Evolutionary conservation across 1,140 invertebrate genomes (phyloP).

Genomic region (Pteromalus puparum): DNA sequence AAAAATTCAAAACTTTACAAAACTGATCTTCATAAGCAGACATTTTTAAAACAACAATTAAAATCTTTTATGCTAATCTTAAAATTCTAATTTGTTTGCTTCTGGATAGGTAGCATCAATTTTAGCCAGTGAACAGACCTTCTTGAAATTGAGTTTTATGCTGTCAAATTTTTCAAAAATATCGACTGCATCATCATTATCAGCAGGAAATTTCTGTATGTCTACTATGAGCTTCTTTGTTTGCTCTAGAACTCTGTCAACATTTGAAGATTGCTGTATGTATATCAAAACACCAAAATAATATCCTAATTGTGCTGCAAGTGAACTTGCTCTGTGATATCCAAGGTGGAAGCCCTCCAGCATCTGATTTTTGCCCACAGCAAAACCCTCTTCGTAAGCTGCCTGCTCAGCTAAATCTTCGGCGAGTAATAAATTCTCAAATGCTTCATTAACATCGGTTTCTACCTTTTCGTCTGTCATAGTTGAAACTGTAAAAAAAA

Average conservation of each 20-base stretch:
- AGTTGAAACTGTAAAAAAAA: neutral
- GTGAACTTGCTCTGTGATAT: slow-evolving; percentile 68
- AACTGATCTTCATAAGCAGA: slow-evolving; percentile 71
- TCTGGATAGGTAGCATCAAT: slow-evolving; percentile 76
- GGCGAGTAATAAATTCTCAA: slow-evolving; percentile 68
- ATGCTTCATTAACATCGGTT: slow-evolving; percentile 68
- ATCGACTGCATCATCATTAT: slow-evolving; percentile 81
- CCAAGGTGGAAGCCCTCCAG: slow-evolving; percentile 71
- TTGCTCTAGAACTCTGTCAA: slow-evolving; percentile 76
- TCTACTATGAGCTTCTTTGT: slow-evolving; percentile 77
- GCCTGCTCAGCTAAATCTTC: slow-evolving; percentile 67
- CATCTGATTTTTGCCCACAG: slow-evolving; percentile 62
- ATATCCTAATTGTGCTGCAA: slow-evolving; percentile 71
- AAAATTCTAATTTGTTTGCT: slow-evolving; percentile 75
- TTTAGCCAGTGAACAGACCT: slow-evolving; percentile 81
- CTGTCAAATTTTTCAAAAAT: slow-evolving; percentile 78
- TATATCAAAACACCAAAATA: slow-evolving; percentile 66
- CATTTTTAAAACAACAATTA: slow-evolving; percentile 54
- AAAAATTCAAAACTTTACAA: slow-evolving; percentile 76
- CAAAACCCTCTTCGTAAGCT: slow-evolving; percentile 67
- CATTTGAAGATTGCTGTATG: slow-evolving; percentile 56
- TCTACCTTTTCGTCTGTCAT: slow-evolving; percentile 30
- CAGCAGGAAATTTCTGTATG: slow-evolving; percentile 80
- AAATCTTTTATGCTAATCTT: slow-evolving; percentile 50
- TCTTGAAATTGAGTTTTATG: slow-evolving; percentile 81